These are phyloP conservation scores for Eufriesea mexicana DNA, from an alignment of 1,140 invertebrate genomes.

Conservation along the genomic window DNA sequence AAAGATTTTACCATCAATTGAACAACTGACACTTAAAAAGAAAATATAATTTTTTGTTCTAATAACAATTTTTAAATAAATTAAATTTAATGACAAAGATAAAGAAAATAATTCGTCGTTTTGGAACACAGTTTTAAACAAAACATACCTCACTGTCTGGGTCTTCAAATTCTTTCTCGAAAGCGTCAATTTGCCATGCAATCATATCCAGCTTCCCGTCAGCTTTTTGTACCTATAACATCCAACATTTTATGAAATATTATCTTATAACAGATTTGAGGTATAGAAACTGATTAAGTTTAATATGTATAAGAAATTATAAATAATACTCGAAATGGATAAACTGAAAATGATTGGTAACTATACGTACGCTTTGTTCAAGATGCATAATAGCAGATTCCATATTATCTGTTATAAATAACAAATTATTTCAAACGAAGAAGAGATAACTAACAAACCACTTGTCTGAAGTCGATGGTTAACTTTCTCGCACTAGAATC, in stretches of 20 bases:
- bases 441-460: slow-evolving; percentile 4
- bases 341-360: not conserved
- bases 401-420: slow-evolving; percentile 58
- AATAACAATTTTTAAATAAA: not conserved
- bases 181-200: slow-evolving; percentile 80
- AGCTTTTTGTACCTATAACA: slow-evolving; percentile 75
- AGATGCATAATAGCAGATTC: slow-evolving; percentile 74
- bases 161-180: slow-evolving; percentile 80
- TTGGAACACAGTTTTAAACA: not conserved
- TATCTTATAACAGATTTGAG: slow-evolving; percentile 19
- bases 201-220: slow-evolving; percentile 80
- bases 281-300: slow-evolving; percentile 6
- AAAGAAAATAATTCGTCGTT: not conserved
- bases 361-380: slow-evolving; percentile 73
- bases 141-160: slow-evolving; percentile 75
- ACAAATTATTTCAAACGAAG: not conserved
- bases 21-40: not conserved
- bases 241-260: slow-evolving; percentile 31
- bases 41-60: not conserved
- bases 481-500: slow-evolving; percentile 32
- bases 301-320: not conserved
- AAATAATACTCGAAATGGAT: slow-evolving; percentile 4
- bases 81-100: not conserved
- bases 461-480: slow-evolving; percentile 15
- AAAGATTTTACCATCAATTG: not conserved